Evolutionary conservation across 2,113 vertebrate species (phyloP).

Genomic region (Colossoma macropomum): DNA sequence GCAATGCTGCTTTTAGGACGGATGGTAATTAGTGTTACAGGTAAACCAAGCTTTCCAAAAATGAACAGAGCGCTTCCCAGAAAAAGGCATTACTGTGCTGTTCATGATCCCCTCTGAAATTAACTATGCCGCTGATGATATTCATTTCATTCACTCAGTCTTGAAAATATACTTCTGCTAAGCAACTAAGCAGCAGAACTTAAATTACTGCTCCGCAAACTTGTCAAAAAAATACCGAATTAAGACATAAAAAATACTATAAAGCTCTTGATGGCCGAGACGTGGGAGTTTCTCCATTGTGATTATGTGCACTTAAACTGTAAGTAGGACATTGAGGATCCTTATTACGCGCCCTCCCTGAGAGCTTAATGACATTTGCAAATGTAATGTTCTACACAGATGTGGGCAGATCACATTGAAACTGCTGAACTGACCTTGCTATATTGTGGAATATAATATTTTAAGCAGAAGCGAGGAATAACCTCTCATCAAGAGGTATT

Average conservation of each 20-base stretch:
- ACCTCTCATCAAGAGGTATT: not conserved
- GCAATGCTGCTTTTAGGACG: not conserved
- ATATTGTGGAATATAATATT: not conserved
- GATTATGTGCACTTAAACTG: conserved; percentile 11
- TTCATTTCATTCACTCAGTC: not conserved
- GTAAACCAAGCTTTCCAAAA: not conserved
- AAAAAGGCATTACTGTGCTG: not conserved
- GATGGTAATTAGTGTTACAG: not conserved
- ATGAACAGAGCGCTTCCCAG: not conserved
- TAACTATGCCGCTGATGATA: not conserved
- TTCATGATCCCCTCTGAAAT: not conserved
- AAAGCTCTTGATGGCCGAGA: not conserved
- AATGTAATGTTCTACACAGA: conserved; percentile 10
- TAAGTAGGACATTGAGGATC: conserved; percentile 1
- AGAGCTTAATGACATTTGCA: conserved; percentile 18
- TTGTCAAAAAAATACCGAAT: not conserved
- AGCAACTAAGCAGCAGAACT: not conserved
- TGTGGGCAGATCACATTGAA: not conserved
- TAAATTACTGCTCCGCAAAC: not conserved
- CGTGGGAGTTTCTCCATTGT: not conserved
- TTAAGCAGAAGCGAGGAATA: not conserved
- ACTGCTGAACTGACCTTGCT: not conserved
- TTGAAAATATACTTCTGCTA: not conserved
- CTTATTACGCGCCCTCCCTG: not conserved
- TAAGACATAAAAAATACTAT: not conserved